phyloP scores from a whole-genome alignment of 1,140 invertebrate species.

The Drosophila busckii region DNA sequence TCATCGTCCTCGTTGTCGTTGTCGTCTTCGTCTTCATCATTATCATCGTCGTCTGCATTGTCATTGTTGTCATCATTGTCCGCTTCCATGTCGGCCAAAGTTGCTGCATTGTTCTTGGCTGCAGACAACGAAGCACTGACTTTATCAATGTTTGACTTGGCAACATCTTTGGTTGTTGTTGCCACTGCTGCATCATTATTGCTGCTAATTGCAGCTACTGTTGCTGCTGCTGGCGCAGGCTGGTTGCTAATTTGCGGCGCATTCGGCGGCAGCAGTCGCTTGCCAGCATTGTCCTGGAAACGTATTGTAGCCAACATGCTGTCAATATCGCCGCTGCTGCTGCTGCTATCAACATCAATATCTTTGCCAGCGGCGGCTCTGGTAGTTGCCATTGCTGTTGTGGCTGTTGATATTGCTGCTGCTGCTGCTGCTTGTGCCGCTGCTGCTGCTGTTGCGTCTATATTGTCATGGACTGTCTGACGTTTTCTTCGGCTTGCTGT shows the following conservation, averaged over 20 bases:
- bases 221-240: conserved; percentile 41
- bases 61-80: conserved; percentile 21
- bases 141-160: conserved; percentile 26
- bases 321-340: conserved; percentile 22
- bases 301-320: conserved; percentile 42
- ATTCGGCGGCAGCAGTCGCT: conserved; percentile 51
- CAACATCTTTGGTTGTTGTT: conserved; percentile 17
- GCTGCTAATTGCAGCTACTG: conserved; percentile 47
- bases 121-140: conserved; percentile 15
- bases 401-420: conserved; percentile 26
- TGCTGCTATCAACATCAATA: conserved; percentile 33
- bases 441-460: conserved; percentile 40
- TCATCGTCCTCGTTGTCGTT: conserved; percentile 23
- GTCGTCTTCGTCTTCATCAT: conserved; percentile 6
- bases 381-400: conserved; percentile 15
- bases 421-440: conserved; percentile 19
- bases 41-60: conserved; percentile 18
- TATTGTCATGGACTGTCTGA: conserved; percentile 54
- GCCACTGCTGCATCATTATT: conserved; percentile 41
- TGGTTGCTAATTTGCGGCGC: conserved; percentile 72
- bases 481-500: conserved; percentile 51
- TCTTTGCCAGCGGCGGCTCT: conserved; percentile 16
- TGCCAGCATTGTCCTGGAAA: conserved; percentile 40
- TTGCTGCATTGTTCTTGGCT: conserved; percentile 6
- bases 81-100: too few relatives aligned